Evolutionary conservation across 2,113 vertebrate genomes (phyloP), one percentile per base, ranked within the genome.

Genomic region (Psittacus erithacus): DNA sequence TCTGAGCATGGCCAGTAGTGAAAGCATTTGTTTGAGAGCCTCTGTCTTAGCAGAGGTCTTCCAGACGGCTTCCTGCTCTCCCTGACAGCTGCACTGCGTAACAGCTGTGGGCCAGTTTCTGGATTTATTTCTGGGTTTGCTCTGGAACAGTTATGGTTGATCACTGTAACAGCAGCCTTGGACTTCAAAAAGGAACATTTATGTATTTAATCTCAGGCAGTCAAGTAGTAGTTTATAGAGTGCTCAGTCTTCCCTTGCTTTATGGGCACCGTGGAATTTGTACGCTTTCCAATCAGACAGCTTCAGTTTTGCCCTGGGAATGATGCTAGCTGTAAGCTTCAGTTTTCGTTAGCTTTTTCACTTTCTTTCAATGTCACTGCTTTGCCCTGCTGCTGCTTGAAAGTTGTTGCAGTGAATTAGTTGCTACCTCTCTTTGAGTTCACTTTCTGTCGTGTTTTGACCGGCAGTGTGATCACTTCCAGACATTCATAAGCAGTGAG

Each of bases 21-120:
- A 19, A 9, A 57, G 53, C 18, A 31, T 82, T 63, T 2, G 1
- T 70, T 65, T 46, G 62, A 68, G 70, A 71, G 28, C 57, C 50
- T 80, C 46, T 86, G 27, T 49, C 39, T 43, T 65, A 77, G 57
- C 75, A 93, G 60, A 33, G 13, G 33, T 63, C 47, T 82, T 82
- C 41, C 52, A 67, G 28, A 8, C 39, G 41, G 73, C 49, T 84
- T 86, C 28, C 11, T 73, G 22, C 39, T 74, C 11, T 90, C 46
- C 41, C 19, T 76, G 65, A 17, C 0, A 0, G 44, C 59, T 82
- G 39, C 11, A 24, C 10, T 0, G 0, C 12, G 4, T 35, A 39
- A 67, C 13, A 33, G 33, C 70, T 41, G 16, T 28, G 44, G 55
- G 41, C 57, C n/a, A 39, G 39, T 52, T 88, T 71, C 33, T 92